Conservation (phyloP, 1,140 invertebrate genomes). For the Drosophila kepulauana region DNA sequence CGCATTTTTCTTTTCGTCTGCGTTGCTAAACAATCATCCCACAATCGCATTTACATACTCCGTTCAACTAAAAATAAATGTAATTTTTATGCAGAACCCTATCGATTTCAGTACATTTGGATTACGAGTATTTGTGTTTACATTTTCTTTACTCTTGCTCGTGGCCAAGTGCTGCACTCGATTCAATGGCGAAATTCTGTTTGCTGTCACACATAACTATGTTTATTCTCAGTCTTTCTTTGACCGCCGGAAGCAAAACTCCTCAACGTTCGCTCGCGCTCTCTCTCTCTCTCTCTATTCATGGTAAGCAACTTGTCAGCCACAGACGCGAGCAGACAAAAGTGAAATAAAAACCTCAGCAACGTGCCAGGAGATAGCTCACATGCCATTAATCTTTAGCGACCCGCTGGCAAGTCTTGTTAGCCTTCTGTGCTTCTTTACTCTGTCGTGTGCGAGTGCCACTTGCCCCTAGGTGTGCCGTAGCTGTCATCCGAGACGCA, state of each 20-base stretch:
- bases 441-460: background rate
- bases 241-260: conserved; percentile 10
- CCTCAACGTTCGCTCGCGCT: no score
- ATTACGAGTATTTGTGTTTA: conserved; percentile 3
- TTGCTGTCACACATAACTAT: background rate
- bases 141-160: background rate
- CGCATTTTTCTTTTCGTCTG: no score
- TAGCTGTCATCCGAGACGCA: conserved; percentile 13
- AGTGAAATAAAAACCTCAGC: conserved; percentile 36
- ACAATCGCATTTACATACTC: background rate
- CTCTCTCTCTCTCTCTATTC: background rate
- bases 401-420: conserved; percentile 11
- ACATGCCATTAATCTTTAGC: conserved; percentile 40
- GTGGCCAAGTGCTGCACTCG: conserved; percentile 13
- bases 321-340: conserved; percentile 2
- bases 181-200: conserved; percentile 3
- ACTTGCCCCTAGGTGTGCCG: conserved; percentile 12
- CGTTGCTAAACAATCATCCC: no score
- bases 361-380: conserved; percentile 23
- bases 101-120: conserved; percentile 4
- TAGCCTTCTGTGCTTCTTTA: background rate
- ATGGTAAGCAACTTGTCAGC: conserved; percentile 15
- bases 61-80: conserved; percentile 8
- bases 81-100: conserved; percentile 3
- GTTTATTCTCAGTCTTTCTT: background rate